These are phyloP conservation scores for Tineola bisselliella DNA, from an alignment of 2,888 invertebrate genomes.

Conservation along the genomic window DNA sequence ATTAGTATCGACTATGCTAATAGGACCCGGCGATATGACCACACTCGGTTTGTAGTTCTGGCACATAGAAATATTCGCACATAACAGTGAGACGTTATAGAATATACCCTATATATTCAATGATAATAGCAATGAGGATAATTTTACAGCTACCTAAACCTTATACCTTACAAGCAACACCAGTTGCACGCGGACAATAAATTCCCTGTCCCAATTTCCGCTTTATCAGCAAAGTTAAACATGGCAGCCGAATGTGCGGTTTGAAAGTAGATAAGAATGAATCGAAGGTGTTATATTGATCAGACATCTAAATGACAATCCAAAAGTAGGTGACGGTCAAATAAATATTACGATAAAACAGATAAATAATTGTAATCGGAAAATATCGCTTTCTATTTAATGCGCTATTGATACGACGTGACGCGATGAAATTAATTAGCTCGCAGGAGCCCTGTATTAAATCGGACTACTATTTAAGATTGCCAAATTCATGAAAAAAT, in stretches of 20 bases:
- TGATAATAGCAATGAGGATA: background rate
- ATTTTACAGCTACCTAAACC: background rate
- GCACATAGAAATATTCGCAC: too few relatives aligned
- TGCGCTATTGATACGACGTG: background rate
- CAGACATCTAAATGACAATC: background rate
- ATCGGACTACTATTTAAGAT: too few relatives aligned
- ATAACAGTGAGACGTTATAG: too few relatives aligned
- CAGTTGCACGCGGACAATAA: slow-evolving; percentile 28
- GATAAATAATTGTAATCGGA: background rate
- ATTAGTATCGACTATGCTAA: too few relatives aligned
- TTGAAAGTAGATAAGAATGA: slow-evolving; percentile 11
- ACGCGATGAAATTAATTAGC: too few relatives aligned
- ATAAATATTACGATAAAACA: background rate
- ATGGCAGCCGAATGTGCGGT: slow-evolving; percentile 28
- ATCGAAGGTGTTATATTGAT: slow-evolving; percentile 10
- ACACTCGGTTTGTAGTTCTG: too few relatives aligned
- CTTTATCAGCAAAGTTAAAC: slow-evolving; percentile 51
- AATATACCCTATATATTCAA: too few relatives aligned
- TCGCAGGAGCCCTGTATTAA: too few relatives aligned
- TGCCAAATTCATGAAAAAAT: too few relatives aligned
- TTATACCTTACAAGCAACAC: background rate
- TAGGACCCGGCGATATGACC: too few relatives aligned
- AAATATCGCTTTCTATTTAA: background rate
- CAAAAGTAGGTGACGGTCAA: slow-evolving; percentile 9
- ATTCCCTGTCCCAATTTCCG: slow-evolving; percentile 51